A percentile compares a stretch with the other conserved stretches of the same genome.
Evolutionary conservation across 2,888 invertebrate genomes (phyloP).

Genomic region (Leucophenga maculata): DNA sequence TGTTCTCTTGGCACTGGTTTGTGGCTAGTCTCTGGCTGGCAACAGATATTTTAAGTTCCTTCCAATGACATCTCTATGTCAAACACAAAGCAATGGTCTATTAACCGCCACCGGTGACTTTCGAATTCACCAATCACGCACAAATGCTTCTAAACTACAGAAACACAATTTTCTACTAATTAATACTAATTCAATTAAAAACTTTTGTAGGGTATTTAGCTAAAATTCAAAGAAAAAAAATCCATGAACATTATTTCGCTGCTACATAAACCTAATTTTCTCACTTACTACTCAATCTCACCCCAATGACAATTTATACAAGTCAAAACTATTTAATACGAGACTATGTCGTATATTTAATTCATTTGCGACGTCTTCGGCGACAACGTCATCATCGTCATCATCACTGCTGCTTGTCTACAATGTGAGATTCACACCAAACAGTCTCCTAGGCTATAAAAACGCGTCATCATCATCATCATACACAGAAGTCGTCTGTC

Average conservation of each 20-base stretch:
- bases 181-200: too few species aligned
- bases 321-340: conserved; percentile 56
- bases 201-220: too few species aligned
- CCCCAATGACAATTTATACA: conserved; percentile 37
- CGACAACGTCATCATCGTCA: conserved; percentile 34
- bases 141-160: too few species aligned
- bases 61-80: too few species aligned
- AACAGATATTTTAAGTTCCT: too few species aligned
- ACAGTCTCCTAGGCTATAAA: neutral
- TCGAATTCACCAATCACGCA: too few species aligned
- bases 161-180: too few species aligned
- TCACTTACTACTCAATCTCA: neutral
- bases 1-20: too few species aligned
- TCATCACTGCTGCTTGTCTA: conserved; percentile 21
- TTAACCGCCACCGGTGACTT: too few species aligned
- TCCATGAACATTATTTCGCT: neutral
- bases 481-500: neutral
- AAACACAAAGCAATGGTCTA: too few species aligned
- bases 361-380: conserved; percentile 52
- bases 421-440: neutral
- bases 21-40: too few species aligned
- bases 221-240: too few species aligned
- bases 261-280: neutral
- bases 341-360: conserved; percentile 57
- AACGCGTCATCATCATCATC: neutral